Conservation (phyloP, 2,113 vertebrate species). For the Etia nguti region DNA sequence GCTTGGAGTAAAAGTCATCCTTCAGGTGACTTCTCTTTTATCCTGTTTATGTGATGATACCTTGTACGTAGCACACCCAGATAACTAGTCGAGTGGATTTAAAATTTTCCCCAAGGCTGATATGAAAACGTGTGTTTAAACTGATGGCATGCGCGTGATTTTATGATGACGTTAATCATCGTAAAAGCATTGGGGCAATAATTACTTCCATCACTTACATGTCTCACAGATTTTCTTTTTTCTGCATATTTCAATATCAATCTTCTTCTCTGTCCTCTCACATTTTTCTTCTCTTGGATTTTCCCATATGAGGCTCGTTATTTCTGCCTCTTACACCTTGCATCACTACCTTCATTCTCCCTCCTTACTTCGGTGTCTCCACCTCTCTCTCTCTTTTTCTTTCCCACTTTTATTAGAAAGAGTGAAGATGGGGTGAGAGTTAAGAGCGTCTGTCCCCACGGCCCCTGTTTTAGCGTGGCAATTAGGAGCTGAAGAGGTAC, state of each 20-base stretch:
- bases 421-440: background rate
- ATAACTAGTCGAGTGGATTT: background rate
- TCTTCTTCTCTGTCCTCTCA: background rate
- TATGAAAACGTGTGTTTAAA: background rate
- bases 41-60: background rate
- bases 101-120: background rate
- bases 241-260: background rate
- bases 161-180: background rate
- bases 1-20: background rate
- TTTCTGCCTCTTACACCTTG: background rate
- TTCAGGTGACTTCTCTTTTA: background rate
- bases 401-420: background rate
- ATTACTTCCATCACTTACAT: background rate
- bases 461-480: background rate
- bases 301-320: background rate
- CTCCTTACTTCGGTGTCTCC: background rate
- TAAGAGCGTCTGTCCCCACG: background rate
- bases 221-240: background rate
- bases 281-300: background rate
- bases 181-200: background rate
- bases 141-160: background rate
- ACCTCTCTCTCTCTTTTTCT: background rate
- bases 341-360: background rate
- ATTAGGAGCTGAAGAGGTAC: conserved; percentile 36
- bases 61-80: background rate